phyloP scores from a whole-genome alignment of 2,888 invertebrate species.

The Lottia scabra region DNA sequence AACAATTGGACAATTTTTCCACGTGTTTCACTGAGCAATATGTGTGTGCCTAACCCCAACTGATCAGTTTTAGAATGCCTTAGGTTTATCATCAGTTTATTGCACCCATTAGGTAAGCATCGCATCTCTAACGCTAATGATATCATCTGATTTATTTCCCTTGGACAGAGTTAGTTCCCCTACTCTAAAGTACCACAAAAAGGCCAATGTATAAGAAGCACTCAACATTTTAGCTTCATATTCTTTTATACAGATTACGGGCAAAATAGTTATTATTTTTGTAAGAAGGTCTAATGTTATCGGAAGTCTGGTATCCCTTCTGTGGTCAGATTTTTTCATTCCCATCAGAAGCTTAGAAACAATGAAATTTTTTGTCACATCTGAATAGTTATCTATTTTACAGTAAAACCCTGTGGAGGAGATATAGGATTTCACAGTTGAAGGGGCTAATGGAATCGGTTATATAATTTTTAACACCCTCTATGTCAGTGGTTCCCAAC shows the following conservation, averaged over 20 bases:
- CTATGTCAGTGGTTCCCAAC: no score
- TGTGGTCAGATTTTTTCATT: neutral
- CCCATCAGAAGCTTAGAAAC: neutral
- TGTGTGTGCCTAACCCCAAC: neutral
- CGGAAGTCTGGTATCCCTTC: neutral
- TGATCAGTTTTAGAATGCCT: neutral
- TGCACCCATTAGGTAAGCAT: neutral
- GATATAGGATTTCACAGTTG: neutral
- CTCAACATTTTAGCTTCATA: neutral
- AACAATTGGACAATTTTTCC: neutral
- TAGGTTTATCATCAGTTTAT: neutral
- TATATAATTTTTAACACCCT: no score
- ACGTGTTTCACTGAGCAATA: neutral
- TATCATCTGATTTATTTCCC: no score
- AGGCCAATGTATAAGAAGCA: neutral
- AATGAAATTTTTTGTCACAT: neutral
- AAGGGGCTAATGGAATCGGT: neutral
- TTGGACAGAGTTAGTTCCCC: no score
- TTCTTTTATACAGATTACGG: neutral
- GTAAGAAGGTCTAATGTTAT: neutral
- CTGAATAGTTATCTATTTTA: neutral
- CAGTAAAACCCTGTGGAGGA: neutral
- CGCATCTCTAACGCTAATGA: no score
- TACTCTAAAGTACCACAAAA: neutral
- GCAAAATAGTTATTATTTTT: neutral